These are phyloP conservation scores for Bombus breviceps DNA, from an alignment of 1,140 invertebrate species.

Conservation along the genomic window DNA sequence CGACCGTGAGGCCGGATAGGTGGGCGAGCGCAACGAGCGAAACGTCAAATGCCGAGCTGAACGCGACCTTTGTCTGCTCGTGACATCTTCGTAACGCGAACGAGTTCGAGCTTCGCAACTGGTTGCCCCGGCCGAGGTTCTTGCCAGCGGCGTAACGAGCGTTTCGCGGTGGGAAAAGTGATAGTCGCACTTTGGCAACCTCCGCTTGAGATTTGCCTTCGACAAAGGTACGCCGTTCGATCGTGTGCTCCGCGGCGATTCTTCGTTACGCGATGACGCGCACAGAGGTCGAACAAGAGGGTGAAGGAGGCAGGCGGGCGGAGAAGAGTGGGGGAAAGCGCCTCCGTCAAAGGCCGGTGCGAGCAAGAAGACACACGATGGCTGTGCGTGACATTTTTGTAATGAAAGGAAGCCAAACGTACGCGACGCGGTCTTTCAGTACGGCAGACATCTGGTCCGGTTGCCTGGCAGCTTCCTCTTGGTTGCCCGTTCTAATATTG, in stretches of 20 bases:
- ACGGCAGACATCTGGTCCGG: constrained; percentile 79
- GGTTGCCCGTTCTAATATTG: constrained; percentile 81
- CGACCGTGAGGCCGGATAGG: constrained; percentile 15
- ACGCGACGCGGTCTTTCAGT: constrained; percentile 58
- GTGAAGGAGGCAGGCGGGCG: neutral
- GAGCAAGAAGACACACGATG: constrained; percentile 46
- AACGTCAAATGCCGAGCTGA: constrained; percentile 60
- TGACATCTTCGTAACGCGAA: constrained; percentile 65
- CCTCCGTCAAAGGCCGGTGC: constrained; percentile 53
- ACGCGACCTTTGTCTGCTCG: constrained; percentile 55
- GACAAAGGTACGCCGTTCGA: neutral
- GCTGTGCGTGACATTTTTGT: constrained; percentile 80
- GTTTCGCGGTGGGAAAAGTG: neutral
- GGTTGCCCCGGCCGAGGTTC: neutral
- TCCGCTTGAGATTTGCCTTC: neutral
- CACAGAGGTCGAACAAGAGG: neutral
- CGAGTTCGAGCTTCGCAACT: constrained; percentile 39
- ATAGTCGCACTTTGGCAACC: neutral
- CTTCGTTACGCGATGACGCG: neutral
- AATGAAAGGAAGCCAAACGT: constrained; percentile 77
- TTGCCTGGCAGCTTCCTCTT: constrained; percentile 73
- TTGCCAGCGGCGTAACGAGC: neutral
- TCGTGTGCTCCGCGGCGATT: neutral
- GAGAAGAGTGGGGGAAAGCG: neutral
- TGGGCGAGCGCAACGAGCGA: constrained; percentile 46